These are phyloP conservation scores for Diorhabda sublineata DNA, from an alignment of 1,140 invertebrate species.

Conservation along the genomic window DNA sequence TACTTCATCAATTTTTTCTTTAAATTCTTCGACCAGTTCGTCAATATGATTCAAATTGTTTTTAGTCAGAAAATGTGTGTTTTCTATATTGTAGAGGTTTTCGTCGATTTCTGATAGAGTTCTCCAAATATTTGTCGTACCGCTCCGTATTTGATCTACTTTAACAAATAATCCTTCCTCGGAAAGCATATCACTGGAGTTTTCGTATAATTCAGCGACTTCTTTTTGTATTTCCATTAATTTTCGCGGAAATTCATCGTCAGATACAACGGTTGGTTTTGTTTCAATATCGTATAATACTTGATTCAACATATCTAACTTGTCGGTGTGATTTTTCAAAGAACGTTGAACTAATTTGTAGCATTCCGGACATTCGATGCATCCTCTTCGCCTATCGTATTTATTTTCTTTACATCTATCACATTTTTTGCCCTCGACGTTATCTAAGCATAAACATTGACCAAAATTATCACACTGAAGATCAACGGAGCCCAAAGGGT, in stretches of 20 bases:
- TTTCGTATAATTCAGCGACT: conserved; percentile 51
- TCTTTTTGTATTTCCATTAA: conserved; percentile 70
- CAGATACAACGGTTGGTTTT: conserved; percentile 62
- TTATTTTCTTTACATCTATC: conserved; percentile 93
- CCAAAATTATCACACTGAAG: conserved; percentile 78
- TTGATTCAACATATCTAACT: conserved; percentile 58
- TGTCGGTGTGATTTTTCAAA: conserved; percentile 71
- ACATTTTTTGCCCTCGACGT: conserved; percentile 84
- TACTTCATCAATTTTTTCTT: conserved; percentile 54
- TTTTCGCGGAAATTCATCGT: conserved; percentile 65
- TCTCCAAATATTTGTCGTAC: conserved; percentile 54
- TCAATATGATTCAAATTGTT: conserved; percentile 32
- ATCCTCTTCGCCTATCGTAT: conserved; percentile 77
- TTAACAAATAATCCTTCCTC: conserved; percentile 55
- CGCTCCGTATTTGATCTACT: conserved; percentile 55
- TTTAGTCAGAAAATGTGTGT: conserved; percentile 23
- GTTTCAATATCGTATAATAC: conserved; percentile 44
- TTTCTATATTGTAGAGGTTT: conserved; percentile 33
- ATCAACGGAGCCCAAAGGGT: conserved; percentile 79
- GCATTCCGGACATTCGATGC: conserved; percentile 86
- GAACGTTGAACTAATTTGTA: conserved; percentile 90
- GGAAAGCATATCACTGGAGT: conserved; percentile 38
- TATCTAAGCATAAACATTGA: conserved; percentile 85
- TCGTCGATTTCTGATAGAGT: conserved; percentile 41
- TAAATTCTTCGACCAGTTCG: conserved; percentile 27